Evolutionary conservation across 2,113 vertebrate species (phyloP).

Genomic region (Rhinopomastus cyanomelas): DNA sequence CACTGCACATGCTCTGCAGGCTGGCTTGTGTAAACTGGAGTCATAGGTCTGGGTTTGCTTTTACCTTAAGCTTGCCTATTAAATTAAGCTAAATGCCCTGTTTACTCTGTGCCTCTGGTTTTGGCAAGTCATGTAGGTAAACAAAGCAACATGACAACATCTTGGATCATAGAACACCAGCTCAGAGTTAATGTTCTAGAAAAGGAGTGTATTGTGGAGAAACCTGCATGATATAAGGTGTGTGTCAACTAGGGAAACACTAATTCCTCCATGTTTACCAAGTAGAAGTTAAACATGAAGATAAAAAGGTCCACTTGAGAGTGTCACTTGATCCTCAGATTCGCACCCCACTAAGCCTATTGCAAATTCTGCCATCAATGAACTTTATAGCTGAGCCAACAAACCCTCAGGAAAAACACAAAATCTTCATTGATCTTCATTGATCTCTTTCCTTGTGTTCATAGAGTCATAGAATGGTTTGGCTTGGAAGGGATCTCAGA

Average conservation of each 20-base stretch:
- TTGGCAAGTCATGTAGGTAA: neutral
- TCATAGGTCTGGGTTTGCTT: neutral
- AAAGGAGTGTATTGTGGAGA: neutral
- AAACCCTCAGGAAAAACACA: neutral
- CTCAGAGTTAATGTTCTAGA: neutral
- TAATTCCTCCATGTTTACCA: neutral
- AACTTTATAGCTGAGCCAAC: neutral
- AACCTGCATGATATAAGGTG: neutral
- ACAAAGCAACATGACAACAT: neutral
- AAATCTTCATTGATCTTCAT: neutral
- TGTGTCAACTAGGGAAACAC: neutral
- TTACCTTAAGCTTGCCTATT: neutral
- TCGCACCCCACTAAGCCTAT: neutral
- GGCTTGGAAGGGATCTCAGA: no score
- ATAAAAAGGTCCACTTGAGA: no score
- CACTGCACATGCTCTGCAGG: neutral
- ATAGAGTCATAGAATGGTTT: no score
- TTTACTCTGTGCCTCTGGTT: neutral
- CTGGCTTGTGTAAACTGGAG: neutral
- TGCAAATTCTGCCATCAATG: neutral
- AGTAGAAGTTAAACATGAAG: neutral
- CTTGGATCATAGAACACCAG: neutral
- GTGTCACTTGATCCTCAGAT: neutral
- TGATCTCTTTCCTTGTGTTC: neutral
- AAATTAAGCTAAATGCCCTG: neutral